Percentiles rank a stretch among this genome's conserved stretches.
Evolutionary conservation across 2,113 vertebrate genomes (phyloP).

Genomic region (Dunckerocampus dactyliophorus): DNA sequence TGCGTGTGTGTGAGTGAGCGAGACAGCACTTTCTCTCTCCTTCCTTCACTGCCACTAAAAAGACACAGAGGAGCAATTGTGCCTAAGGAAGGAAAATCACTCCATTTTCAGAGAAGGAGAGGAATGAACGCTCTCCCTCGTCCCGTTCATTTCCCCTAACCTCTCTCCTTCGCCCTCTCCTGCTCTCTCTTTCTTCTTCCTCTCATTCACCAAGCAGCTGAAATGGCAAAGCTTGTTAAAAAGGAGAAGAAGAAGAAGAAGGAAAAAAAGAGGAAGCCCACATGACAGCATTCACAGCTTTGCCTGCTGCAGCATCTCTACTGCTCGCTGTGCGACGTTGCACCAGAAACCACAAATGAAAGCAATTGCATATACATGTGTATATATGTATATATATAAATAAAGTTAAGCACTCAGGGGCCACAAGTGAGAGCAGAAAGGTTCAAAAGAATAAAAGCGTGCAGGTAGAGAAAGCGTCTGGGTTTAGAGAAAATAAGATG

Average conservation of each 20-base stretch:
- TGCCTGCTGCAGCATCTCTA: constrained; percentile 56
- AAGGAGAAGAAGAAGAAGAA: not conserved
- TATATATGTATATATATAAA: too few species aligned
- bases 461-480: constrained; percentile 4
- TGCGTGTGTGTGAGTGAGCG: not conserved
- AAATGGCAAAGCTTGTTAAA: constrained; percentile 60
- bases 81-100: constrained; percentile 72
- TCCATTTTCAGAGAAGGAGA: constrained; percentile 65
- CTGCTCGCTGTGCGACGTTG: constrained; percentile 24
- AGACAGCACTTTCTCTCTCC: constrained; percentile 29
- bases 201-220: constrained; percentile 62
- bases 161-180: constrained; percentile 7
- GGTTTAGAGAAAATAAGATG: constrained; percentile 35
- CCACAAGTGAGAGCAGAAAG: constrained; percentile 17
- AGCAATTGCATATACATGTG: constrained; percentile 27
- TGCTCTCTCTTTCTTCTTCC: constrained; percentile 7
- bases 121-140: constrained; percentile 51
- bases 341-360: constrained; percentile 49
- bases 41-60: constrained; percentile 67
- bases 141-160: constrained; percentile 20
- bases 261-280: constrained; percentile 23
- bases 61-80: constrained; percentile 77
- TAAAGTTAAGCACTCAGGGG: constrained; percentile 10
- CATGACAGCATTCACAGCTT: constrained; percentile 56
- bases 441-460: not conserved